phyloP scores from a whole-genome alignment of 1,140 invertebrate genomes.

The Yoshiicerus persimilis region DNA sequence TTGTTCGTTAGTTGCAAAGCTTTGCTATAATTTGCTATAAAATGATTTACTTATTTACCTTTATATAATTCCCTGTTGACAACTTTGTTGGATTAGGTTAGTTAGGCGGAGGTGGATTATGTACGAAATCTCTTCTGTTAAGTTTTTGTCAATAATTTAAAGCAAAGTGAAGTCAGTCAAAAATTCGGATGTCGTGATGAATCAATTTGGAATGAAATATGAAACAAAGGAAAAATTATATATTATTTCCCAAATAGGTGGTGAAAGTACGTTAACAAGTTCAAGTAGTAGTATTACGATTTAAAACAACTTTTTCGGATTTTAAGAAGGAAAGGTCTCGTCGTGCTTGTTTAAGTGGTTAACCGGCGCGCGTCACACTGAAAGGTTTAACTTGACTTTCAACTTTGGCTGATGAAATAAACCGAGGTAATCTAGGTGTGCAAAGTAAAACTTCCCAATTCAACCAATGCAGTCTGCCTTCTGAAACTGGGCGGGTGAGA shows the following conservation, averaged over 20 bases:
- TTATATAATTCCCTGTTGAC: too few relatives aligned
- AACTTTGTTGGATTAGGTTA: too few relatives aligned
- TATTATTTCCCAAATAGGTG: too few relatives aligned
- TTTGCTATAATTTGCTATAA: too few relatives aligned
- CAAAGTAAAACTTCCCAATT: too few relatives aligned
- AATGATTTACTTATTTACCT: too few relatives aligned
- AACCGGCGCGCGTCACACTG: not conserved
- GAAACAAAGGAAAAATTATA: too few relatives aligned
- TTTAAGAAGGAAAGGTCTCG: not conserved
- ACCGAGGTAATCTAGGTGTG: not conserved
- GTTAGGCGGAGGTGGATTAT: too few relatives aligned
- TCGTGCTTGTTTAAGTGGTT: not conserved
- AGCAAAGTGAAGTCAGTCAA: not conserved
- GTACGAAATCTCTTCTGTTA: too few relatives aligned
- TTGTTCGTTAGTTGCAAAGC: too few relatives aligned
- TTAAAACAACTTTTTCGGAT: not conserved
- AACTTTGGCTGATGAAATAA: not conserved
- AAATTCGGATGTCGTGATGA: not conserved
- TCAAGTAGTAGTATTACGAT: not conserved
- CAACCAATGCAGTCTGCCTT: not conserved
- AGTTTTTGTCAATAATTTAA: not conserved
- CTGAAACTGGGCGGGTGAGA: not conserved
- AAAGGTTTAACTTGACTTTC: not conserved
- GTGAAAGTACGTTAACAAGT: too few relatives aligned
- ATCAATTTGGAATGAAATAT: not conserved